Percentiles rank a stretch among this genome's conserved stretches.
Conservation (phyloP, 1,140 invertebrate species). For the Theocolax elegans region DNA sequence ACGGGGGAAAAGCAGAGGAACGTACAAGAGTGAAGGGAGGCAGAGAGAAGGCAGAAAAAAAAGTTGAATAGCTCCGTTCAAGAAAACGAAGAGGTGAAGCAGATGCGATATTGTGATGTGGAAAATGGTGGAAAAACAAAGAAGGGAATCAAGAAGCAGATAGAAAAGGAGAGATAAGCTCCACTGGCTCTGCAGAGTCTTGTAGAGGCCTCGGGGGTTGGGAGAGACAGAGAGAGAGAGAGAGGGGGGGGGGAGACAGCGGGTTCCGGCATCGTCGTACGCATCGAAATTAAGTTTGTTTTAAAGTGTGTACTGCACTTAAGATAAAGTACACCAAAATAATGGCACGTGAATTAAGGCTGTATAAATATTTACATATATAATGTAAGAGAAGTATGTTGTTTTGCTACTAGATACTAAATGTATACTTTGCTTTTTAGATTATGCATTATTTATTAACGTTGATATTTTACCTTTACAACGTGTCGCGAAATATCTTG, state of each 20-base stretch:
- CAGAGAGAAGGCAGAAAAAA: background rate
- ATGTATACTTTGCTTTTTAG: too few species aligned
- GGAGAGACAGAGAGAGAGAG: too few species aligned
- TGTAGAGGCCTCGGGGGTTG: too few species aligned
- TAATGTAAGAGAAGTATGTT: too few species aligned
- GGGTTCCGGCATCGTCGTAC: background rate
- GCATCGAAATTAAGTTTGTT: conserved; percentile 22
- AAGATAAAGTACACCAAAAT: background rate
- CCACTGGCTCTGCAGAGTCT: background rate
- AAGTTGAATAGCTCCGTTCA: background rate
- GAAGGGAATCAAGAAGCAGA: background rate
- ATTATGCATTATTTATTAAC: too few species aligned
- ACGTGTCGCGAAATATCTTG: too few species aligned
- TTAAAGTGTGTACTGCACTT: background rate
- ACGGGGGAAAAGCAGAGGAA: background rate
- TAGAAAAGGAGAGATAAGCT: conserved; percentile 7
- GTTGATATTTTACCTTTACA: background rate
- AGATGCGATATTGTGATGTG: background rate
- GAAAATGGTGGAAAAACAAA: conserved; percentile 19
- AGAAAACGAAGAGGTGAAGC: background rate
- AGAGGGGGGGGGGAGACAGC: too few species aligned
- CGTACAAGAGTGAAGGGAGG: background rate
- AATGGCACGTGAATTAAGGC: conserved; percentile 5
- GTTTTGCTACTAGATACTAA: too few species aligned
- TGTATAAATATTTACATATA: conserved; percentile 7